Conservation (phyloP, 2,797 vertebrate genomes). For the Alca torda region DNA sequence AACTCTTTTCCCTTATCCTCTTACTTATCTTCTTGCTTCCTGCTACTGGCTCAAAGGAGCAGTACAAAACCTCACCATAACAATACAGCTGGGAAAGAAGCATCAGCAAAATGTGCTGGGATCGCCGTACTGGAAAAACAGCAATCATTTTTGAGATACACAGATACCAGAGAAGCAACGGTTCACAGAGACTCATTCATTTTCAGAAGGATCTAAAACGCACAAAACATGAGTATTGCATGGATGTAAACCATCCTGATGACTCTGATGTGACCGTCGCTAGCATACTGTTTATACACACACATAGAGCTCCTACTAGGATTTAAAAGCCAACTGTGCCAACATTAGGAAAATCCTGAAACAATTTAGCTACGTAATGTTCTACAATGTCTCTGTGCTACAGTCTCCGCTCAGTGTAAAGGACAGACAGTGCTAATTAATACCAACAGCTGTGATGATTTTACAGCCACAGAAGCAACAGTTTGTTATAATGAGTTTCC, state of each 20-base stretch:
- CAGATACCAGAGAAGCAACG: not conserved
- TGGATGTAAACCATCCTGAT: fast-evolving
- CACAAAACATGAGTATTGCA: not conserved
- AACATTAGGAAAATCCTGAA: not conserved
- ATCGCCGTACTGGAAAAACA: not conserved
- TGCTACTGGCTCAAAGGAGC: not conserved
- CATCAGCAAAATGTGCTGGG: not conserved
- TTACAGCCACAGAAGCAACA: not conserved
- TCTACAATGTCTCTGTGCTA: not conserved
- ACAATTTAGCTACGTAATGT: not conserved
- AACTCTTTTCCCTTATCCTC: not conserved
- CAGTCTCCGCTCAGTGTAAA: not conserved
- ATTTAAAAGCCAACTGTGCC: not conserved
- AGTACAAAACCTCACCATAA: not conserved
- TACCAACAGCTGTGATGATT: not conserved
- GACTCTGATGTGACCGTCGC: not conserved
- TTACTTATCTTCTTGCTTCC: not conserved
- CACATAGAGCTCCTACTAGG: not conserved
- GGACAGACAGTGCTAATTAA: not conserved
- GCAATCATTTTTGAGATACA: not conserved
- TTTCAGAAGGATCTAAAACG: not conserved
- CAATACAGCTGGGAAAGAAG: not conserved
- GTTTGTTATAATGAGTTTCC: not conserved
- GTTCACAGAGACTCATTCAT: not conserved
- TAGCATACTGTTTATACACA: not conserved